Evolutionary conservation across 2,797 vertebrate species (phyloP).

Genomic region (Anas georgica): DNA sequence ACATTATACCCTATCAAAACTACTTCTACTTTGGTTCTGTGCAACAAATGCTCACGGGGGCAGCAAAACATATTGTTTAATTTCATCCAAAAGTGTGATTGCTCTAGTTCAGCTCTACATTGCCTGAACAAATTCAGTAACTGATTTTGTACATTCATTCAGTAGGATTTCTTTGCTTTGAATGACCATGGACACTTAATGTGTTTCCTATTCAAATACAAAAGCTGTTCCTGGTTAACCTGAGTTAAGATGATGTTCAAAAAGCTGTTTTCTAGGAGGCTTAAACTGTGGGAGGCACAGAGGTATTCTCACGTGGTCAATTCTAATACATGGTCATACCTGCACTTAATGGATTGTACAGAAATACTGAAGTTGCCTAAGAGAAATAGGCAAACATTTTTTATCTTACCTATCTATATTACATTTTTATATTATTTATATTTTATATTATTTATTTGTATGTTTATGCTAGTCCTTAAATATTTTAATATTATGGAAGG

Average conservation of each 20-base stretch:
- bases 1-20: fast-evolving
- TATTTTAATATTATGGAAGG: not conserved
- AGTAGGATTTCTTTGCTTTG: not conserved
- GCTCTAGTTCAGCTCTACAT: not conserved
- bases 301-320: not conserved
- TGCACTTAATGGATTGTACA: not conserved
- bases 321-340: no score
- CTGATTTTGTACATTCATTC: not conserved
- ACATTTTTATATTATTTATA: no score
- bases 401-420: no score
- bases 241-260: not conserved
- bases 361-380: not conserved
- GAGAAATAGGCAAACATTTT: not conserved
- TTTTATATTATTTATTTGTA: no score
- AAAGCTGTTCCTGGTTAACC: not conserved
- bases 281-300: not conserved
- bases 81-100: not conserved
- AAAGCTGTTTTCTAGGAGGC: not conserved
- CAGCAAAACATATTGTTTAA: not conserved
- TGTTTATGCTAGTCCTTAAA: not conserved
- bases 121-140: not conserved
- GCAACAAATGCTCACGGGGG: not conserved
- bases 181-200: fast-evolving
- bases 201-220: not conserved
- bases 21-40: not conserved